These are phyloP conservation scores for Sebastes minor DNA, from an alignment of 2,797 vertebrate genomes.

Conservation along the genomic window DNA sequence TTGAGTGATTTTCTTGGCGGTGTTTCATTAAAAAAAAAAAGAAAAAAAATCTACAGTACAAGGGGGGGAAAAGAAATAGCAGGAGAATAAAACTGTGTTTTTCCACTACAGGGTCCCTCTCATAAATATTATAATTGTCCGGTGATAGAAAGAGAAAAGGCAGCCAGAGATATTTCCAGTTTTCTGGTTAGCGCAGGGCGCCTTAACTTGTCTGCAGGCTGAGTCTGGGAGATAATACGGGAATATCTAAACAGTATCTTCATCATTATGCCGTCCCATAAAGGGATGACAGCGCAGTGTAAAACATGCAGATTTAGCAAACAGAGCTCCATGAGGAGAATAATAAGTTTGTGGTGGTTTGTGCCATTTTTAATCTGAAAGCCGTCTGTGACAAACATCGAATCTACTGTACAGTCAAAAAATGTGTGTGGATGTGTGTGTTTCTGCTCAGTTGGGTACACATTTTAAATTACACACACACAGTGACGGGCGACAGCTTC, in stretches of 20 bases:
- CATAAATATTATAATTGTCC: constrained; percentile 87
- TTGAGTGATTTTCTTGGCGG: constrained; percentile 84
- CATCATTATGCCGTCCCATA: constrained; percentile 64
- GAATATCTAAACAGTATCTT: constrained; percentile 75
- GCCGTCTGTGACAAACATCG: constrained; percentile 15
- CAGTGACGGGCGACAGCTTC: neutral
- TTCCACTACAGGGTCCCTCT: constrained; percentile 73
- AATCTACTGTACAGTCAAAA: constrained; percentile 12
- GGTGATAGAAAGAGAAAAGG: constrained; percentile 70
- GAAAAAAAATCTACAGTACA: constrained; percentile 61
- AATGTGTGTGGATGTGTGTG: neutral
- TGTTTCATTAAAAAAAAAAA: constrained; percentile 82
- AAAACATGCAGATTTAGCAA: constrained; percentile 71
- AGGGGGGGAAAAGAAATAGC: constrained; percentile 66
- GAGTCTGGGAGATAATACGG: constrained; percentile 67
- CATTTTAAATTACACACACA: constrained; percentile 5
- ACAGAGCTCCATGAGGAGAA: constrained; percentile 51
- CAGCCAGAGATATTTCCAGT: constrained; percentile 61
- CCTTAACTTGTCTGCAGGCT: constrained; percentile 69
- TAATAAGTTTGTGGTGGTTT: constrained; percentile 48
- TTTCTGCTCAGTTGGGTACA: neutral
- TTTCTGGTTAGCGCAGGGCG: constrained; percentile 63
- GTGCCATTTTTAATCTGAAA: constrained; percentile 39
- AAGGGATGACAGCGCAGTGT: constrained; percentile 56
- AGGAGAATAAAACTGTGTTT: constrained; percentile 77